Base-by-base conservation (phyloP, 2,113 vertebrate species). In the Cebus imitator region DNA sequence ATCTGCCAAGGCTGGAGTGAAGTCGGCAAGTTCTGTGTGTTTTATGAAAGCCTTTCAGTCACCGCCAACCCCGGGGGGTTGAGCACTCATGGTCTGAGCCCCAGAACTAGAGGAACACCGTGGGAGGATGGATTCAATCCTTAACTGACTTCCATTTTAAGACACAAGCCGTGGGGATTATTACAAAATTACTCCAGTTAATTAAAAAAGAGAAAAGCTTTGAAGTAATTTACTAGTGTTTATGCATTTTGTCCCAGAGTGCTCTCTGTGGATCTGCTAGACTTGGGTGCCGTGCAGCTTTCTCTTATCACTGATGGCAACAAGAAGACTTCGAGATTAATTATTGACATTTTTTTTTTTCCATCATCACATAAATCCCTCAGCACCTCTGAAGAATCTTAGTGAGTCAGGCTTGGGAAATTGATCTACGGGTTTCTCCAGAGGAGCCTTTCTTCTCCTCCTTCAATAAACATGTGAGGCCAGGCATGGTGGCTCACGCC, bases 181-280 rank as follows among this genome's bases (percentile, higher is more conserved):
- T 96, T 96, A 86, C 81, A 87, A 96, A 98, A 98, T 94, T 50
- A 96, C 97, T 98, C 43, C 97, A 97, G 97, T 98, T 98, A 98
- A 98, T 98, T 98, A 98, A 98, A 98, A 98, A 68, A 48, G 66
- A 93, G 73, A 35, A 92, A 94, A 91, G 94, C 97, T 98, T 97
- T 96, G 98, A 97, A 96, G 98, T 97, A 82, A 98, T 98, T 98
- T 96, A 87, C 88, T 87, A 90, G 78, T 75, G 0, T 97, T 98
- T 98, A 95, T 95, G 96, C 95, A 37, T 97, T 98, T 97, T 94
- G 97, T 98, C 97, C 94, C 76, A 1, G 97, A 82, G 82, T 75
- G 95, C 91, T 97, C 98, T 97, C 97, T 9, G 48, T 13, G 87
- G 98, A 98, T 92, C 93, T 78, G 88, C 96, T 70, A 70, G 87